phyloP scores from a whole-genome alignment of 2,888 invertebrate genomes.

The Diplolepis rosae region DNA sequence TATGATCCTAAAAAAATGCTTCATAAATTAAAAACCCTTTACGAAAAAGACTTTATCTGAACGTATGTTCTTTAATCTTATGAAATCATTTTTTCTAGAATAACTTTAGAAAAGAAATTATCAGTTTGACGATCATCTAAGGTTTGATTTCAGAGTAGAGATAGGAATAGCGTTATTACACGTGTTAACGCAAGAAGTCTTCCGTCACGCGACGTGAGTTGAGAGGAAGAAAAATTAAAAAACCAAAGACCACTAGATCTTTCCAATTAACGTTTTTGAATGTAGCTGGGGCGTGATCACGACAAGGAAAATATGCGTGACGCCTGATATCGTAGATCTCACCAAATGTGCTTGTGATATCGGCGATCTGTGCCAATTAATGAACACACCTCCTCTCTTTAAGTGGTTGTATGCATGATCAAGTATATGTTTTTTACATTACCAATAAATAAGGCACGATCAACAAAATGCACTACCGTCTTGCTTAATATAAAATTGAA shows the following conservation, averaged over 20 bases:
- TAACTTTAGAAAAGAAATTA: not conserved
- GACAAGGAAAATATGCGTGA: constrained; percentile 13
- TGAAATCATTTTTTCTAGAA: not conserved
- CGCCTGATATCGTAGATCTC: constrained; percentile 21
- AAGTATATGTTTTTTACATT: not conserved
- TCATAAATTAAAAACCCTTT: too few relatives aligned
- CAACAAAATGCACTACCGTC: not conserved
- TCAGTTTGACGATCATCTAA: not conserved
- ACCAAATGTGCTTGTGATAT: constrained; percentile 21
- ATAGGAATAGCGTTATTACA: not conserved
- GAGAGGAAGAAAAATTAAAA: not conserved
- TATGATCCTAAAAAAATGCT: too few relatives aligned
- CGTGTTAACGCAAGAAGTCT: constrained; percentile 3
- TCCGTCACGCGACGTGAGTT: constrained; percentile 5
- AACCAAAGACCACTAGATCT: not conserved
- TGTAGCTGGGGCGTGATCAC: not conserved
- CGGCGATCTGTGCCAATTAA: constrained; percentile 22
- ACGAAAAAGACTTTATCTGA: too few relatives aligned
- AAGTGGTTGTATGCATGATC: not conserved
- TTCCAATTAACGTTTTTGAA: constrained; percentile 25
- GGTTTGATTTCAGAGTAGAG: constrained; percentile 14
- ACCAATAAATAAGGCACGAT: constrained; percentile 11
- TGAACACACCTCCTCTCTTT: constrained; percentile 9
- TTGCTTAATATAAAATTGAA: not conserved
- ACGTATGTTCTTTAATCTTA: too few relatives aligned